phyloP scores from a whole-genome alignment of 2,797 vertebrate species.

The Phoxinus dragarum region DNA sequence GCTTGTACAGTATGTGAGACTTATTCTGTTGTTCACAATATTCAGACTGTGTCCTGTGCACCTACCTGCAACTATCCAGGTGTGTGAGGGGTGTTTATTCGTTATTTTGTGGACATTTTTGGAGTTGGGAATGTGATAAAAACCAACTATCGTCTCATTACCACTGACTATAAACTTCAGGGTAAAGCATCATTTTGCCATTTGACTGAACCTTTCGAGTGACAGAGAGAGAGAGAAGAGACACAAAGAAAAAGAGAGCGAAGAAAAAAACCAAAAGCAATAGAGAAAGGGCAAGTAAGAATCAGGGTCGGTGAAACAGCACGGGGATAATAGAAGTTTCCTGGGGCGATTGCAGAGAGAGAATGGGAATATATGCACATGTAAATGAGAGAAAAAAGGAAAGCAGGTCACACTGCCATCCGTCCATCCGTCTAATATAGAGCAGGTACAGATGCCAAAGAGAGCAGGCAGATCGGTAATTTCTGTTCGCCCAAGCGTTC shows the following conservation, averaged over 20 bases:
- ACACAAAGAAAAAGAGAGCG: slow-evolving; percentile 29
- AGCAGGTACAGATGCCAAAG: slow-evolving; percentile 55
- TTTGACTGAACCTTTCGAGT: slow-evolving; percentile 38
- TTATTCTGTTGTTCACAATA: not conserved
- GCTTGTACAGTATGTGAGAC: not conserved
- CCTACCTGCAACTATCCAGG: not conserved
- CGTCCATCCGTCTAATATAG: slow-evolving; percentile 61
- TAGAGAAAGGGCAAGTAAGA: slow-evolving; percentile 53
- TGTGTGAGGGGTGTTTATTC: not conserved
- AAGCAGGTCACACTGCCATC: slow-evolving; percentile 66
- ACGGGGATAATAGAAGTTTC: slow-evolving; percentile 72
- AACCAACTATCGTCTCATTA: slow-evolving; percentile 26
- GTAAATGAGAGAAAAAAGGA: slow-evolving; percentile 71
- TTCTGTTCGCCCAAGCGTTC: slow-evolving; percentile 72
- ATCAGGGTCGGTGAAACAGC: slow-evolving; percentile 62
- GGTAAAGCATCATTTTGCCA: slow-evolving; percentile 44
- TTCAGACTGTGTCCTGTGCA: not conserved
- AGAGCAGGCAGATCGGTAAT: slow-evolving; percentile 68
- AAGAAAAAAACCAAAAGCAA: slow-evolving; percentile 49
- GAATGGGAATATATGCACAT: slow-evolving; percentile 70
- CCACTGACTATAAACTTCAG: slow-evolving; percentile 33
- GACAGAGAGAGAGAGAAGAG: slow-evolving; percentile 21
- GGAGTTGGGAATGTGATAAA: not conserved
- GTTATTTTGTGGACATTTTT: not conserved
- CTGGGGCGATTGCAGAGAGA: slow-evolving; percentile 61